Evolutionary conservation across 1,140 invertebrate genomes (phyloP), one percentile per base, ranked within the genome.

Genomic region (Idris sp.): DNA sequence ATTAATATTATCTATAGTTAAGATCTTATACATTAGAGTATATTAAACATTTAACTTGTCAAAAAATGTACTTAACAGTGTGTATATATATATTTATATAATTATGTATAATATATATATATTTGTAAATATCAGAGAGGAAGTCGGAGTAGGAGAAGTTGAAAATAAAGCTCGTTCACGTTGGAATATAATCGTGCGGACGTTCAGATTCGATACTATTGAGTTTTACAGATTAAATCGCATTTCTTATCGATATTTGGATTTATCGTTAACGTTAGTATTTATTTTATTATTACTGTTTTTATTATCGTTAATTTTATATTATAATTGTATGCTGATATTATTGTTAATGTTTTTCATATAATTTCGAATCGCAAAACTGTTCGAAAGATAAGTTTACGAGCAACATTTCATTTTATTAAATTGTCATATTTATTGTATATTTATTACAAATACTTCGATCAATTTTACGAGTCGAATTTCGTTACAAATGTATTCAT

Each of bases 151-250:
- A 58, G 28, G 44, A 65, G 68, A 64, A 58, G 54, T 38, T 64
- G 53, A 36, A 65, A 71, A 65, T 6, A 65, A 74, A 73, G 61
- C 71, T 67, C 71, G 61, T 74, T 71, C 48, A 69, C 65, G 25
- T 62, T 62, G 33, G 18, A 36, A 44, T 44, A 35, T 10, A 58
- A 44, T 41, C 14, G 19, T 43, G 30, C 16, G 44, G 36, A 59
- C 31, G 19, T 53, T 53, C 16, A 53, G 61, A 61, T 41, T 56
- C 38, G 19, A 53, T 30, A 54, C 30, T 71, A 48, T 35, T 54
- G 49, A 41, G 28, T 62, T 48, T 33, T 54, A 22, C 40, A 7
- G n/a, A 30, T 59, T 46, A 2, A 58, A 58, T 49, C 22, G 22
- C 51, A 48, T 67, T 58, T 51, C 64, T 68, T 58, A 68, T 25